phyloP scores from a whole-genome alignment of 2,113 vertebrate species.

The Myotis brandtii region DNA sequence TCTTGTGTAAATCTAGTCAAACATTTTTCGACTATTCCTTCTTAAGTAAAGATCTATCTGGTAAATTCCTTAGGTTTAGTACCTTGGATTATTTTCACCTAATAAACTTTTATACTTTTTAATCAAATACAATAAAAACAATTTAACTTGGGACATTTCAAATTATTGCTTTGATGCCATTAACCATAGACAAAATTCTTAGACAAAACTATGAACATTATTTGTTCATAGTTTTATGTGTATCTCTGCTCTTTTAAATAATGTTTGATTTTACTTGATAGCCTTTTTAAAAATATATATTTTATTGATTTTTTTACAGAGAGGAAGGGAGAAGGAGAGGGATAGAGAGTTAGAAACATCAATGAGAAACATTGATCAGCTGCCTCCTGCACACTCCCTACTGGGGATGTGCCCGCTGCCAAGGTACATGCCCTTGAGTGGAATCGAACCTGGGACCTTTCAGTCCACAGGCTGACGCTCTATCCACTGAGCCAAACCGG shows the following conservation, averaged over 20 bases:
- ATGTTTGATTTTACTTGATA: background rate
- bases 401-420: too few relatives aligned
- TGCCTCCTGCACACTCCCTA: too few relatives aligned
- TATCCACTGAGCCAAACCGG: too few relatives aligned
- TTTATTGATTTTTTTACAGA: too few relatives aligned
- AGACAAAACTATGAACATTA: background rate
- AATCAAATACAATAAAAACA: background rate
- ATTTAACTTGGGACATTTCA: background rate
- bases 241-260: background rate
- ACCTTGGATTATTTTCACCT: background rate
- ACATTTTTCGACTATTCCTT: background rate
- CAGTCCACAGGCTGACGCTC: too few relatives aligned
- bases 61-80: slow-evolving; percentile 17
- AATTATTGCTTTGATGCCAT: background rate
- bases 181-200: background rate
- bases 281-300: background rate
- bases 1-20: background rate
- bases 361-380: too few relatives aligned
- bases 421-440: too few relatives aligned
- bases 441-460: too few relatives aligned
- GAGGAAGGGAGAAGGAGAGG: too few relatives aligned
- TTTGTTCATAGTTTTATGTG: background rate
- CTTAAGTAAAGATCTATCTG: background rate
- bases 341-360: too few relatives aligned
- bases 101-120: background rate